Evolutionary conservation across 2,888 invertebrate genomes (phyloP).

Genomic region (Drosophila infuscata): DNA sequence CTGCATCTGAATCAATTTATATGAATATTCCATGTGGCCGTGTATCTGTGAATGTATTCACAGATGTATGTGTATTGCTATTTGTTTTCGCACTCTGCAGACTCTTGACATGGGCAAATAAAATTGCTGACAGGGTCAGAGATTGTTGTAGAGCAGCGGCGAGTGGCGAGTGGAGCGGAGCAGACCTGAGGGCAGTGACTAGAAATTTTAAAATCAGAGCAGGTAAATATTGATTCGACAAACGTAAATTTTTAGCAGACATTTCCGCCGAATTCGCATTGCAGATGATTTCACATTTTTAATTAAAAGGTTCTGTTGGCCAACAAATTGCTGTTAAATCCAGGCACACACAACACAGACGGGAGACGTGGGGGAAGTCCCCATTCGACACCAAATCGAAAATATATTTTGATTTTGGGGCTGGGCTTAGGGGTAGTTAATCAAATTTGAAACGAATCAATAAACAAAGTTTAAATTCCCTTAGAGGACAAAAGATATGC

Average conservation of each 20-base stretch:
- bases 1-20: slow-evolving; percentile 7
- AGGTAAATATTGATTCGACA: slow-evolving; percentile 65
- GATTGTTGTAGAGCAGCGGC: not conserved
- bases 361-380: not conserved
- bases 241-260: slow-evolving; percentile 37
- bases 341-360: slow-evolving; percentile 27
- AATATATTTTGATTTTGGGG: not conserved
- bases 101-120: slow-evolving; percentile 61
- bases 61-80: slow-evolving; percentile 22
- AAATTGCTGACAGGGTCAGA: slow-evolving; percentile 51
- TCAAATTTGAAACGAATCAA: slow-evolving; percentile 40
- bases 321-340: slow-evolving; percentile 39
- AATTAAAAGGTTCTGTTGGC: slow-evolving; percentile 64
- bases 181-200: slow-evolving; percentile 24
- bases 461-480: slow-evolving; percentile 28
- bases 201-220: slow-evolving; percentile 73
- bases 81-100: slow-evolving; percentile 71
- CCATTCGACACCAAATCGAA: not conserved
- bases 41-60: not conserved
- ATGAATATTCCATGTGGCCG: not conserved
- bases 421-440: slow-evolving; percentile 7
- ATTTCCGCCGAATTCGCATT: slow-evolving; percentile 26
- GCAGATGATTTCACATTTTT: slow-evolving; percentile 57
- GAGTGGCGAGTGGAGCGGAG: slow-evolving; percentile 13
- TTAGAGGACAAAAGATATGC: slow-evolving; percentile 9